phyloP scores from a whole-genome alignment of 2,113 vertebrate genomes.

The Corythaeola cristata region DNA sequence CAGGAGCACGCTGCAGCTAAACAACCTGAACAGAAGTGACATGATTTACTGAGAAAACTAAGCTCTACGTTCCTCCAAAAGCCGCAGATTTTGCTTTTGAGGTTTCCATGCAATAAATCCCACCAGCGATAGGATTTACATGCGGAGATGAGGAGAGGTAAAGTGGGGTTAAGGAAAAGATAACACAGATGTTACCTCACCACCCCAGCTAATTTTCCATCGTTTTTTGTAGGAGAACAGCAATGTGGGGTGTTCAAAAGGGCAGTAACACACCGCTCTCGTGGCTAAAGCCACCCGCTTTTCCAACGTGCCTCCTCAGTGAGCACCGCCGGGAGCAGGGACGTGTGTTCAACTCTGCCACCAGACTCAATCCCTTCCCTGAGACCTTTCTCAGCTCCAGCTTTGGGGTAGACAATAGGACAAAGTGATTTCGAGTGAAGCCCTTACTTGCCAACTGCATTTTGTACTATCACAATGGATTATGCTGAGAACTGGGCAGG shows the following conservation, averaged over 20 bases:
- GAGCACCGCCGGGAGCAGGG: neutral
- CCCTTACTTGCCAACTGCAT: neutral
- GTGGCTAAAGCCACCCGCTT: neutral
- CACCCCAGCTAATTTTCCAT: neutral
- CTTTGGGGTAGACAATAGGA: neutral
- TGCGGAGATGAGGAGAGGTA: slow-evolving; percentile 1
- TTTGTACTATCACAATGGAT: neutral
- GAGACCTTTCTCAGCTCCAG: neutral
- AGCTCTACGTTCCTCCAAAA: neutral
- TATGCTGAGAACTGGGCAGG: neutral
- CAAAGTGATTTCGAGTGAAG: neutral
- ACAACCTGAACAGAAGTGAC: neutral
- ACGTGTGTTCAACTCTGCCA: neutral
- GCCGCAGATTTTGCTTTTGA: neutral
- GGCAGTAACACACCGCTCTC: neutral
- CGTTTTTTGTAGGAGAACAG: neutral
- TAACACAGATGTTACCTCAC: neutral
- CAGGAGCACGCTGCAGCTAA: neutral
- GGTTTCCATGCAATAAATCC: neutral
- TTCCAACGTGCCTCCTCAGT: neutral
- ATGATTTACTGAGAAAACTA: neutral
- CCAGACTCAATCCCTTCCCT: neutral
- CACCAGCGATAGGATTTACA: neutral
- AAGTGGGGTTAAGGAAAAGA: neutral
- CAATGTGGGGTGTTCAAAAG: neutral